These are phyloP conservation scores for Thecocarcelia acutangulata DNA, from an alignment of 2,888 invertebrate genomes.

Conservation along the genomic window DNA sequence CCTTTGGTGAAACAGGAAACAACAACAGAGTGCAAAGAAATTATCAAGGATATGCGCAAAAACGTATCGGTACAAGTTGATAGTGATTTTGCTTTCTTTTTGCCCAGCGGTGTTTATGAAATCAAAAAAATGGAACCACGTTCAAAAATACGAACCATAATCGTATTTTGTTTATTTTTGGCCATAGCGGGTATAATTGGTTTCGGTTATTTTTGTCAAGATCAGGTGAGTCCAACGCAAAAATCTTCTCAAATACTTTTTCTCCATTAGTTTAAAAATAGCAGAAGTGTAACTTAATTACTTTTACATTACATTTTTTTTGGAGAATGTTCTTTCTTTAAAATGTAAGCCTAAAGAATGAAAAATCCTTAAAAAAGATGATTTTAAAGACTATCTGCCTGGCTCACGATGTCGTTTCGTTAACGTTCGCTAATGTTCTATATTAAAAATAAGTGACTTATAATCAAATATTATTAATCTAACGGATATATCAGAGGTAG, in stretches of 20 bases:
- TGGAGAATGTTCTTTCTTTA: too few relatives aligned
- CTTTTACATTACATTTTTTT: too few relatives aligned
- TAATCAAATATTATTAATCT: too few relatives aligned
- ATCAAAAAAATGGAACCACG: slow-evolving; percentile 93
- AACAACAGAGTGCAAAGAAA: slow-evolving; percentile 49
- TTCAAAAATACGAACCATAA: slow-evolving; percentile 90
- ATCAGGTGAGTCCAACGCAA: slow-evolving; percentile 85
- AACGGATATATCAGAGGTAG: too few relatives aligned
- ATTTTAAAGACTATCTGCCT: too few relatives aligned
- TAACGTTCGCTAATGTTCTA: too few relatives aligned
- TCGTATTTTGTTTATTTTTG: slow-evolving; percentile 90
- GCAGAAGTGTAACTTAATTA: too few relatives aligned
- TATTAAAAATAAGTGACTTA: too few relatives aligned
- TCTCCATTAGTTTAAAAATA: too few relatives aligned
- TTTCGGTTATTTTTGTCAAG: slow-evolving; percentile 94
- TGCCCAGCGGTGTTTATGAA: slow-evolving; percentile 90
- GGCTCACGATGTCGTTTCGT: too few relatives aligned
- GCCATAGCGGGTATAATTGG: slow-evolving; percentile 93
- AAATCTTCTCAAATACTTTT: background rate
- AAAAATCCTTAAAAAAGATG: too few relatives aligned
- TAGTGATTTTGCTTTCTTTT: slow-evolving; percentile 90
- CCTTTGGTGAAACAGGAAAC: slow-evolving; percentile 56
- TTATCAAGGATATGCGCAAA: slow-evolving; percentile 84
- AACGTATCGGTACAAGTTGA: slow-evolving; percentile 92
- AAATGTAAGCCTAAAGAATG: too few relatives aligned